Evolutionary conservation across 2,797 vertebrate genomes (phyloP).

Genomic region (Halcyon chelicuti): DNA sequence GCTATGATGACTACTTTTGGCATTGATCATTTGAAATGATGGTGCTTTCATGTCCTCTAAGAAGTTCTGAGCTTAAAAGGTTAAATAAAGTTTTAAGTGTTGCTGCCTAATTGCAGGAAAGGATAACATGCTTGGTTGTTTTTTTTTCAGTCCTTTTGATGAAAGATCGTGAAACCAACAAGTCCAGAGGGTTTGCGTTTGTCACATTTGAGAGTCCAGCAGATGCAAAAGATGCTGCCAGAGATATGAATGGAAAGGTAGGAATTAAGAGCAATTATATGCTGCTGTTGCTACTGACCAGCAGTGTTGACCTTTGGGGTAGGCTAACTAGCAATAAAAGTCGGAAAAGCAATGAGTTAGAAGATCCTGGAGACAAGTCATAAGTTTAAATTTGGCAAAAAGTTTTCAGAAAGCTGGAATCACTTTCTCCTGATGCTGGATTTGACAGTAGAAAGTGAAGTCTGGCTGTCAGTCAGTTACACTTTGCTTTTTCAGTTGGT

Average conservation of each 20-base stretch:
- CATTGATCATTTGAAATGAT: conserved; percentile 80
- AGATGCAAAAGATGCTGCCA: conserved; percentile 97
- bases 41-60: conserved; percentile 80
- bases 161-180: conserved; percentile 98
- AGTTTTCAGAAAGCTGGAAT: not conserved
- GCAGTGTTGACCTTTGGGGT: not conserved
- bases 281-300: not conserved
- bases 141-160: conserved; percentile 89
- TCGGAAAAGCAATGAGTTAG: not conserved
- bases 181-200: conserved; percentile 98
- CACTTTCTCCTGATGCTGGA: not conserved
- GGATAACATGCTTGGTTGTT: not conserved
- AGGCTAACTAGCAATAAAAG: not conserved
- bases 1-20: conserved; percentile 78
- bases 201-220: conserved; percentile 95
- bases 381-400: not conserved
- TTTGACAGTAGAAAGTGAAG: not conserved
- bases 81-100: not conserved
- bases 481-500: not conserved
- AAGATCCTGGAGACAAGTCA: not conserved
- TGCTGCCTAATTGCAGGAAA: not conserved
- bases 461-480: not conserved
- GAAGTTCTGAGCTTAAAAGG: conserved; percentile 84
- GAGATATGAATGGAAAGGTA: conserved; percentile 98
- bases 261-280: not conserved